These are phyloP conservation scores for Anguilla megastoma DNA, from an alignment of 2,797 vertebrate genomes.

Conservation along the genomic window DNA sequence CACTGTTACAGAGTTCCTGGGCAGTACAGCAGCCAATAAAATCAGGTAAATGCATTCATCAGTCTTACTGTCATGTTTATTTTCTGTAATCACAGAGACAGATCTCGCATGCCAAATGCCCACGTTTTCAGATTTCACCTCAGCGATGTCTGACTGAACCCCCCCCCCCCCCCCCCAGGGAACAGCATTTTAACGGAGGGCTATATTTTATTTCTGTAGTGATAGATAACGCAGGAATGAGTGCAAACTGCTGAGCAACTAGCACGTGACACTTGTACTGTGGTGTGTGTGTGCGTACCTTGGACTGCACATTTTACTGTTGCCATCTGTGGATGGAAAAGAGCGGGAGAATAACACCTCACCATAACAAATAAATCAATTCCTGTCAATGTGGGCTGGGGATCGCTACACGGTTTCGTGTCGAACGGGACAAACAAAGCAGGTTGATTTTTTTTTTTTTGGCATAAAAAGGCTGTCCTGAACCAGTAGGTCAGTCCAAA, in stretches of 20 bases:
- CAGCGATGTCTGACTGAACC: neutral
- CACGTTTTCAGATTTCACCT: neutral
- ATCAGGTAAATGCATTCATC: neutral
- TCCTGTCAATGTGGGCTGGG: neutral
- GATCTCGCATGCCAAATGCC: neutral
- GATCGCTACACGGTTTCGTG: neutral
- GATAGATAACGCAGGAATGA: neutral
- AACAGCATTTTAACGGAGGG: neutral
- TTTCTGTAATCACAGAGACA: neutral
- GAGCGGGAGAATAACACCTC: neutral
- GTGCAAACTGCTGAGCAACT: neutral
- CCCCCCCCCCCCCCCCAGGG: neutral
- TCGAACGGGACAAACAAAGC: slow-evolving; percentile 36
- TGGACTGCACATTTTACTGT: neutral
- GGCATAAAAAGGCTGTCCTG: neutral
- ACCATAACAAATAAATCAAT: neutral
- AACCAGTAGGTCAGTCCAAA: neutral
- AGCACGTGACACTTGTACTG: neutral
- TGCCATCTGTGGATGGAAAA: neutral
- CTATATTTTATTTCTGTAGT: neutral
- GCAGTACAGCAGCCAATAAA: neutral
- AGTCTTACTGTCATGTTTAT: neutral
- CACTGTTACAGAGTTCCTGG: neutral
- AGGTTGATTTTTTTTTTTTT: slow-evolving; percentile 35
- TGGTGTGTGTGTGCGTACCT: neutral